Evolutionary conservation across 1,140 invertebrate genomes (phyloP).

Genomic region (Apis cerana): DNA sequence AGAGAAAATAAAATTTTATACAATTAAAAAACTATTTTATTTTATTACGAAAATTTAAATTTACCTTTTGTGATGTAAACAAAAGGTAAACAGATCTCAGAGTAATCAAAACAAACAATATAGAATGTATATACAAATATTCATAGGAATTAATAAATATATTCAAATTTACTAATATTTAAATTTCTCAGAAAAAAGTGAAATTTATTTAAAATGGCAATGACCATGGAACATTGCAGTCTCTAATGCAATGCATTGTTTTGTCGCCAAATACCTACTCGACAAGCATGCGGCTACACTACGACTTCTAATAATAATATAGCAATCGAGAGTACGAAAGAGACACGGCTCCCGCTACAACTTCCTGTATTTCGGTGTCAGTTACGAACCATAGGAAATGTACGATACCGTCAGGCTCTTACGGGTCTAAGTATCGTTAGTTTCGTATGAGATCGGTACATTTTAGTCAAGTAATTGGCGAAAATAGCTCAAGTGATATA

Average conservation of each 20-base stretch:
- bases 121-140: too few relatives aligned
- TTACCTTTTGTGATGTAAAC: neutral
- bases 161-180: neutral
- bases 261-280: constrained; percentile 4
- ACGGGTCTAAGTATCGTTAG: constrained; percentile 8
- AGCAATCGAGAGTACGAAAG: constrained; percentile 26
- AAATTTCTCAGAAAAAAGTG: neutral
- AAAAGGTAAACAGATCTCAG: neutral
- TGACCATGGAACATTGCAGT: neutral
- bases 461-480: neutral
- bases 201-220: neutral
- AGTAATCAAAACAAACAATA: neutral
- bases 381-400: constrained; percentile 37
- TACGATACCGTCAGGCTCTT: neutral
- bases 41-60: neutral
- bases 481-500: neutral
- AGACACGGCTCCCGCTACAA: constrained; percentile 24
- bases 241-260: constrained; percentile 7
- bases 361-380: constrained; percentile 35
- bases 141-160: too few relatives aligned
- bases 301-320: constrained; percentile 63
- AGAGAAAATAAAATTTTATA: neutral
- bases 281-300: constrained; percentile 17
- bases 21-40: too few relatives aligned
- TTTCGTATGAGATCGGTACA: neutral